Evolutionary conservation across 2,888 invertebrate species (phyloP).

Genomic region (Plemyria rubiginata): DNA sequence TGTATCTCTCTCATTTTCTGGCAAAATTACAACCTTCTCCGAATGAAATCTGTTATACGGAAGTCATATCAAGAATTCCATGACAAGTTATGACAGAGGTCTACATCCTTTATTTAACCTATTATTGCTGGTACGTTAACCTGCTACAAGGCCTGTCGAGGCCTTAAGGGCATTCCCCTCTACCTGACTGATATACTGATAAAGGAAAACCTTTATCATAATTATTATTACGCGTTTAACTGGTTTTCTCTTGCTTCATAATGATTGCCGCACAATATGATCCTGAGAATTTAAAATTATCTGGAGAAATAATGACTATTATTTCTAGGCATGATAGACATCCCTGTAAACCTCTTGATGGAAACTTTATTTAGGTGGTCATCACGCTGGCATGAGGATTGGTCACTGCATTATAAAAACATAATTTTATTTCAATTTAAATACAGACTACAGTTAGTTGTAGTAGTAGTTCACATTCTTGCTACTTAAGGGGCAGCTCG

Average conservation of each 20-base stretch:
- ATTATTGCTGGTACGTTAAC: constrained; percentile 4
- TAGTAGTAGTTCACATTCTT: no score
- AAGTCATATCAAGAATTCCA: neutral
- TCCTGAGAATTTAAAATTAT: neutral
- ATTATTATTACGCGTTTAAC: neutral
- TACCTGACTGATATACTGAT: constrained; percentile 15
- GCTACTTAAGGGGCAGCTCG: no score
- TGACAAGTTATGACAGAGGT: neutral
- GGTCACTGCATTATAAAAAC: no score
- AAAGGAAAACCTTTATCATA: constrained; percentile 8
- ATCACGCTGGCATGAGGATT: no score
- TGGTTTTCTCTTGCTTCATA: constrained; percentile 1
- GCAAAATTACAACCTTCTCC: no score
- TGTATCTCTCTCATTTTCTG: no score
- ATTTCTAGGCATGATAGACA: no score
- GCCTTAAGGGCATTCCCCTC: constrained; percentile 13
- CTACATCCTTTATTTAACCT: constrained; percentile 1
- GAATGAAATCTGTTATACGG: no score
- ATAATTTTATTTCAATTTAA: no score
- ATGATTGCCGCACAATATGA: neutral
- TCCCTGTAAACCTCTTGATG: no score
- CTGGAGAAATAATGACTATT: neutral
- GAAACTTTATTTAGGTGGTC: no score
- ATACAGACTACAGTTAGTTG: no score
- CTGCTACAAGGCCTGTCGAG: constrained; percentile 2